Evolutionary conservation across 2,113 vertebrate genomes (phyloP), one percentile per base, ranked within the genome.

Genomic region (Amblyopsis rosae): DNA sequence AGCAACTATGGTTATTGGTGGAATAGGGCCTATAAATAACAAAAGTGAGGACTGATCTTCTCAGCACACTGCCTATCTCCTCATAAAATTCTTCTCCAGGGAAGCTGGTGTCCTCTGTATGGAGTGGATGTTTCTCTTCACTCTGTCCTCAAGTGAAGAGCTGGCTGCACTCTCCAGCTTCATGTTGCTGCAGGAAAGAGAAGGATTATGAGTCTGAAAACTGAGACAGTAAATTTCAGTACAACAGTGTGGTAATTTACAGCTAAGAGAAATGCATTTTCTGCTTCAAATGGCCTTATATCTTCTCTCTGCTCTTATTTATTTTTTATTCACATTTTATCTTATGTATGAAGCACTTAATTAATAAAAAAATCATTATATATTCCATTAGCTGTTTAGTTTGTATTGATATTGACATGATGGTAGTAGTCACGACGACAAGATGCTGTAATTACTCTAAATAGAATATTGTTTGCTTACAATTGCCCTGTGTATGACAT

Each of bases 61-160:
- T 19, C 48, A 67, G 56, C 19, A 15, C 60, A 8, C 15, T 75
- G 26, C 66, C 91, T 70, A 97, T 93, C 95, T 93, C 80, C 91
- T 95, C 97, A 99, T 98, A 4, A 99, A 99, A 90, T 95, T 98
- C 65, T 89, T 96, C 58, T 99, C 96, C 83, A 97, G 64, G 9
- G 96, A 95, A 0, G 94, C 91, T 0, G 96, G 80, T 0, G 96
- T 99, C 65, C 97, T 94, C 86, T 99, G 98, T 3, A 99, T 93
- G 67, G 95, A 96, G 89, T 99, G 93, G 88, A 99, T 96, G 13
- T 99, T 99, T 66, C 98, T 93, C 70, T 97, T 99, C 53, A 99
- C 95, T 4, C 98, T 79, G 35, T 99, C 98, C 75, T 99, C 97
- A 33, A 98, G 70, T 0, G 92, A 94, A 1, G 96, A 98, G 1